Conservation (phyloP, 2,888 invertebrate species). For the Xanthorhoe spadicearia region DNA sequence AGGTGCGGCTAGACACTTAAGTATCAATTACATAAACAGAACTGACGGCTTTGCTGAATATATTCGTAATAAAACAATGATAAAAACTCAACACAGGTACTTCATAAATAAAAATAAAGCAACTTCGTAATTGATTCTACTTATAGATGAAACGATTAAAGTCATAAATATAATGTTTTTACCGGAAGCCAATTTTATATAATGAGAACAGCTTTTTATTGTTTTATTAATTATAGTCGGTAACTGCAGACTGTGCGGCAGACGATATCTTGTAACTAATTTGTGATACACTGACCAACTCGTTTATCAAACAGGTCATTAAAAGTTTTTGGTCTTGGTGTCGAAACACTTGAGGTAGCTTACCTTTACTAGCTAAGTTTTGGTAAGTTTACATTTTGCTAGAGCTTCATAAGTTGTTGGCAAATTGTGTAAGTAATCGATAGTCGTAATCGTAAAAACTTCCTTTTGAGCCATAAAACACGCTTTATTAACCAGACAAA, state of each 20-base stretch:
- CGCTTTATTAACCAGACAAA: too few relatives aligned
- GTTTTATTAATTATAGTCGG: constrained; percentile 32
- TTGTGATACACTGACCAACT: constrained; percentile 13
- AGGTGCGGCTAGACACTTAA: not conserved
- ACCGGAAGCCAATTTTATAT: constrained; percentile 38
- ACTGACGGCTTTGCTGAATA: not conserved
- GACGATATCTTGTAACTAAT: constrained; percentile 26
- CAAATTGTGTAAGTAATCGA: not conserved
- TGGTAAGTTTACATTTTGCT: not conserved
- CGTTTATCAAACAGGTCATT: constrained; percentile 14
- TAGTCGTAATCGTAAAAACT: not conserved
- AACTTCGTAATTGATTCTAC: constrained; percentile 7
- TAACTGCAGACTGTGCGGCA: constrained; percentile 27
- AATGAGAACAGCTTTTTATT: constrained; percentile 35
- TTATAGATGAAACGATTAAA: constrained; percentile 12
- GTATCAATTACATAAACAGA: not conserved
- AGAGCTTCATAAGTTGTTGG: not conserved
- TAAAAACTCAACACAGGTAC: not conserved
- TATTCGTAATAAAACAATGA: not conserved
- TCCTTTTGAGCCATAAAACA: not conserved
- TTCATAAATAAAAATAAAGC: not conserved
- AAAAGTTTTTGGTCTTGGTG: constrained; percentile 10
- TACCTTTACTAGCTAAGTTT: not conserved
- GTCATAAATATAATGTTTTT: constrained; percentile 23
- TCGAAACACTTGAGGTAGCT: constrained; percentile 1